Percentiles rank a stretch among this genome's conserved stretches.
Evolutionary conservation across 2,113 vertebrate genomes (phyloP).

Genomic region (Leucoraja erinaceus): DNA sequence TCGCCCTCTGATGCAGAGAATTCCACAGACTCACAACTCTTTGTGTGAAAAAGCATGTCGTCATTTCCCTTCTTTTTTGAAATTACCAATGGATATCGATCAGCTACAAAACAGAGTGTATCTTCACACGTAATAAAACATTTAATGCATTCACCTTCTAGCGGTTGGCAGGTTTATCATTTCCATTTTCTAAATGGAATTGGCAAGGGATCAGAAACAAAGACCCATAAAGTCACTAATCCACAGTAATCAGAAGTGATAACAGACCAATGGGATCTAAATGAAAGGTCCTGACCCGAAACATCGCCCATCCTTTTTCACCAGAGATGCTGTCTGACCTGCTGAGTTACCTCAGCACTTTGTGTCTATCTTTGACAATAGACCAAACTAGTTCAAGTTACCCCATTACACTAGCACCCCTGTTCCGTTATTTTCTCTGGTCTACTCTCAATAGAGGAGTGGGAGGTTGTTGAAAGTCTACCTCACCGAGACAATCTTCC

Average conservation of each 20-base stretch:
- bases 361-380: not conserved
- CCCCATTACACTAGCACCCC: too few relatives aligned
- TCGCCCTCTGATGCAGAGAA: too few relatives aligned
- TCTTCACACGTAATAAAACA: too few relatives aligned
- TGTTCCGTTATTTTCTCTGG: not conserved
- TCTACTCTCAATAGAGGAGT: not conserved
- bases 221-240: not conserved
- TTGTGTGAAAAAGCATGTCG: too few relatives aligned
- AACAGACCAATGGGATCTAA: not conserved
- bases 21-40: too few relatives aligned
- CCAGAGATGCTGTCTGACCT: too few relatives aligned
- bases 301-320: too few relatives aligned
- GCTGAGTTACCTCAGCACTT: too few relatives aligned
- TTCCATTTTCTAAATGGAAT: not conserved
- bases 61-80: too few relatives aligned
- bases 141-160: not conserved
- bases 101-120: too few relatives aligned
- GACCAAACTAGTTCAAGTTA: not conserved
- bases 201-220: not conserved
- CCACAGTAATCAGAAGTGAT: not conserved
- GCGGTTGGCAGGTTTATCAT: not conserved
- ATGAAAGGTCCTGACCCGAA: too few relatives aligned
- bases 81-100: too few relatives aligned
- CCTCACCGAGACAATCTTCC: not conserved
- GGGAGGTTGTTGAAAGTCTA: not conserved